Base-by-base conservation (phyloP, 2,113 vertebrate genomes). In the Beaufortia kweichowensis region DNA sequence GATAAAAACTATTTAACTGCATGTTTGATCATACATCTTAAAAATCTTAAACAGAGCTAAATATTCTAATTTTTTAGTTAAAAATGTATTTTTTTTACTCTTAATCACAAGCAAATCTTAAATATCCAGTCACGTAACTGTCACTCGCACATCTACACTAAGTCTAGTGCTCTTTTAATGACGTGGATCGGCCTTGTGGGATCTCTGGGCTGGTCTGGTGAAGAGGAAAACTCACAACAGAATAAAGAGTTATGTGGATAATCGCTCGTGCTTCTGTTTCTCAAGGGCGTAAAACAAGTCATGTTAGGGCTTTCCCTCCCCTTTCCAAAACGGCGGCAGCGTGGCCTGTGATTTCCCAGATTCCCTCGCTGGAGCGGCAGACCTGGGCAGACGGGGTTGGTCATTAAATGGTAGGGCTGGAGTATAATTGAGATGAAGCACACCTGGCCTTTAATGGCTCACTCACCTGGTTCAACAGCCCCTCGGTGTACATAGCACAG, bases 361-460 rank as follows among this genome's bases (percentile, higher is more conserved):
- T 84, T 87, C 74, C 63, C 62, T 78, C 50, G 68, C 75, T 77
- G 81, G 57, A 79, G 82, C 56, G 41, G 53, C 43, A 83, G 86
- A 90, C 83, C 84, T 60, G 35, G 0, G 1, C 75, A 71, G 71
- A 77, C 78, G 7, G 85, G n/a, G 61, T 60, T 0, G 0, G 67
- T 85, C 82, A 88, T 91, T 88, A 90, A 82, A 33, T 60, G 43
- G 76, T 75, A 66, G 81, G 48, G 0, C 0, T 56, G 66, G 17
- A 3, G 31, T 82, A 65, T 88, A 88, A 85, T 82, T 73, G 75
- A 0, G 9, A 76, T 48, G 75, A 4, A 23, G 74, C 64, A 84
- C 91, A 92, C 81, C 91, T 93, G 89, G 74, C 0, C 66, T 88
- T 79, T 85, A 85, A 88, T 23, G 1, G 84, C 78, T 19, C 65